Conservation (phyloP, 2,888 invertebrate species). For the Morpho helenor region DNA sequence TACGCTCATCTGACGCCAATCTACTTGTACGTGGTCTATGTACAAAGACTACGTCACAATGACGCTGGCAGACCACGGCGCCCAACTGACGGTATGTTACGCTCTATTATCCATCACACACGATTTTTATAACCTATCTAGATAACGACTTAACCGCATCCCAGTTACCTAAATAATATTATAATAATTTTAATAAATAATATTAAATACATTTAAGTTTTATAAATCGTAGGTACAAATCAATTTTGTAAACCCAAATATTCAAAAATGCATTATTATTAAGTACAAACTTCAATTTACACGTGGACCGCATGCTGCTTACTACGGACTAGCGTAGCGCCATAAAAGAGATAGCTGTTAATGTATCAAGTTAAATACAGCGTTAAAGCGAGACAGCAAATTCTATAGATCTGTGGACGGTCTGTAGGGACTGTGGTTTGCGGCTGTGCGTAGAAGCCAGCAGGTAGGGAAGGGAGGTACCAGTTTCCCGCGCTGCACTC, state of each 20-base stretch:
- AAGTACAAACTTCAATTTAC: slow-evolving; percentile 12
- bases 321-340: slow-evolving; percentile 17
- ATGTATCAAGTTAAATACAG: not conserved
- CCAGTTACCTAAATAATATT: not conserved
- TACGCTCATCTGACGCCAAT: slow-evolving; percentile 28
- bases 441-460: slow-evolving; percentile 29
- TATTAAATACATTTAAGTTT: too few relatives aligned
- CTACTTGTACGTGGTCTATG: slow-evolving; percentile 32
- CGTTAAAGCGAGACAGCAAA: slow-evolving; percentile 22
- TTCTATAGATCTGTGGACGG: not conserved
- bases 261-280: not conserved
- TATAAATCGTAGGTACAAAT: not conserved
- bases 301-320: slow-evolving; percentile 32
- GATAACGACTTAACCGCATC: slow-evolving; percentile 17
- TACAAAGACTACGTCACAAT: slow-evolving; percentile 38
- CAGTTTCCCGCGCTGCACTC: slow-evolving; percentile 61
- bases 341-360: slow-evolving; percentile 23
- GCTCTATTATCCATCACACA: slow-evolving; percentile 13
- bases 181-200: too few relatives aligned
- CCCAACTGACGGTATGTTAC: slow-evolving; percentile 27
- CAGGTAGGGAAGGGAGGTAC: slow-evolving; percentile 44
- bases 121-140: slow-evolving; percentile 24
- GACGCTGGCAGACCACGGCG: slow-evolving; percentile 35
- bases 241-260: not conserved
- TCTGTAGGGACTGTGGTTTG: slow-evolving; percentile 17